Evolutionary conservation across 1,140 invertebrate genomes (phyloP), one percentile per base, ranked within the genome.

Genomic region (Littorina saxatilis): DNA sequence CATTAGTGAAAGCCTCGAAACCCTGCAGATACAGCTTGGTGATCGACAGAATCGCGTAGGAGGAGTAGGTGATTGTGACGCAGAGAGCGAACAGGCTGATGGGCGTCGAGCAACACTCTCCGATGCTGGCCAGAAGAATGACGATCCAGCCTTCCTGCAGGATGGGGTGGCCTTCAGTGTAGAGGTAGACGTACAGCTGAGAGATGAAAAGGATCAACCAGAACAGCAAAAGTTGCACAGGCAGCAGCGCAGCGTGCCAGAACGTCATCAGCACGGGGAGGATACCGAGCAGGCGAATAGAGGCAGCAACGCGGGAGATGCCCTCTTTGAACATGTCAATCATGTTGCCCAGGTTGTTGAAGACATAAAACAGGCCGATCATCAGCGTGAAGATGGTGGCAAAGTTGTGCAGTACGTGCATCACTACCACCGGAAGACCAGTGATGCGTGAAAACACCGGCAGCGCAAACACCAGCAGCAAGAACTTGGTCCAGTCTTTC

Each of bases 81-180:
- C 93, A 93, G n/a, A 94, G 91, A 9, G 93, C 93, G 63, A 93
- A 87, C 37, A 94, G 86, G 79, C 92, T 93, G 29, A 94, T 86
- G n/a, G 94, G 94, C 72, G 93, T 94, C 35, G 91, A 90, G 87
- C 93, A 94, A 47, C 93, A 92, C 81, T 93, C 91, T 50, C 92
- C 93, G 32, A 93, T 90, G 52, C 90, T 90, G 32, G 92, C 93
- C 32, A 94, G 84, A 32, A 94, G 50, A 68, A 93, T 82, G 58
- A 93, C 81, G 35, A 93, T 88, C 92, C 91, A 92, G 50, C 93
- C 90, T 68, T 92, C 90, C 47, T 90, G 85, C 47, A 87, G 78
- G 32, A 88, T 81, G 0, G 84, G 77, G 15, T 82, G 80, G 63
- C 83, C 86, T 32, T 86, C 85, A 2, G 86, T 70, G 55, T 85